These are phyloP conservation scores for Antigone vipio DNA, from an alignment of 2,113 vertebrate species.

Conservation along the genomic window DNA sequence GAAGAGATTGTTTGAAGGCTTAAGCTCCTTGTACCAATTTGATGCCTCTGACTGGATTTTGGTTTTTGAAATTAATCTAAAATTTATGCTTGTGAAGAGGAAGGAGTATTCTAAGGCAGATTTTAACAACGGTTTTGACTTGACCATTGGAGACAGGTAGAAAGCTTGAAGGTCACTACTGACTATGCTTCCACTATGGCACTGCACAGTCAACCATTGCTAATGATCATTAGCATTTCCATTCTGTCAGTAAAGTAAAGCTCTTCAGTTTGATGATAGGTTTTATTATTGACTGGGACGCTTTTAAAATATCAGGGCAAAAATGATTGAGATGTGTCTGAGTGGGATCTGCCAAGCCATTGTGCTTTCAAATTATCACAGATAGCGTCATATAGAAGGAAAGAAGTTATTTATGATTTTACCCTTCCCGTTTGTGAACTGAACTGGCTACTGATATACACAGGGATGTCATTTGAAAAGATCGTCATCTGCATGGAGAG, in stretches of 20 bases:
- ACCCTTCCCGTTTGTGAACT: neutral
- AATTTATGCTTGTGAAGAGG: neutral
- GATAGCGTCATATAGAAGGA: neutral
- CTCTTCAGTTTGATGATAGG: neutral
- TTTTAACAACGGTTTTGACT: neutral
- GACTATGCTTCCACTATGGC: neutral
- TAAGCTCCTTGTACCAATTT: neutral
- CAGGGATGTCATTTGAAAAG: neutral
- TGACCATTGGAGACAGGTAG: neutral
- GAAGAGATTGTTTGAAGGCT: neutral
- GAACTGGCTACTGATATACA: neutral
- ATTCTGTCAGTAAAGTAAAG: neutral
- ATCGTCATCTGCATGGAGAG: neutral
- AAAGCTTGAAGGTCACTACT: neutral
- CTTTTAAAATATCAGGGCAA: neutral
- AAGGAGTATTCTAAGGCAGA: neutral
- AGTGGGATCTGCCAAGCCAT: neutral
- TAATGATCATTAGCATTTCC: neutral
- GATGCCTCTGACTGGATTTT: neutral
- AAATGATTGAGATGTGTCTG: neutral
- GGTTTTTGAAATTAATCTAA: neutral
- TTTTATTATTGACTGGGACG: neutral
- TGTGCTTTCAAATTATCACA: neutral
- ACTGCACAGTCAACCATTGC: neutral
- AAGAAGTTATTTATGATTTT: neutral